Evolutionary conservation across 2,797 vertebrate species (phyloP).

Genomic region (Labroides dimidiatus): DNA sequence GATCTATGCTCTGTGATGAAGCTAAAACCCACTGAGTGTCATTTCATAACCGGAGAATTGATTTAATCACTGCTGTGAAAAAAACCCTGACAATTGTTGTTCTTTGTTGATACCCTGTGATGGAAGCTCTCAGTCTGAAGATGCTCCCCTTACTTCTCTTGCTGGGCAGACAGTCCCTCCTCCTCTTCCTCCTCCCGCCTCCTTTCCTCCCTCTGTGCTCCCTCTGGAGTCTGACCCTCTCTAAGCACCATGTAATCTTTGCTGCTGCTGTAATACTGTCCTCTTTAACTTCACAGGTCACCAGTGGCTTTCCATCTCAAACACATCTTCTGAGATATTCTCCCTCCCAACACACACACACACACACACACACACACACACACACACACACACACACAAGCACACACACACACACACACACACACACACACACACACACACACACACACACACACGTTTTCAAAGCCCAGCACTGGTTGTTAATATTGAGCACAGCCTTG

Average conservation of each 20-base stretch:
- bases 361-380: constrained; percentile 1
- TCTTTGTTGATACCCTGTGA: constrained; percentile 1
- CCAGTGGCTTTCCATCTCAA: constrained; percentile 66
- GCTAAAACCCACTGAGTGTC: neutral
- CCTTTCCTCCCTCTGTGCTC: constrained; percentile 17
- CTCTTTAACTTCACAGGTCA: constrained; percentile 63
- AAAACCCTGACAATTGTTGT: neutral
- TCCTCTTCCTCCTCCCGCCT: constrained; percentile 2
- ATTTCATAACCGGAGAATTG: too few species aligned
- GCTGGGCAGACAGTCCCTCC: constrained; percentile 4
- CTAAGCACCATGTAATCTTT: constrained; percentile 78
- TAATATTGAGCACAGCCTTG: constrained; percentile 58
- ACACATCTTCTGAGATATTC: constrained; percentile 60
- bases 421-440: constrained; percentile 12
- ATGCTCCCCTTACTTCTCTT: constrained; percentile 28
- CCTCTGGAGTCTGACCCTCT: constrained; percentile 52
- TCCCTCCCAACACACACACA: neutral
- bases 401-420: constrained; percentile 10
- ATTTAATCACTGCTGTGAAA: neutral
- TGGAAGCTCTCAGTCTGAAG: constrained; percentile 31
- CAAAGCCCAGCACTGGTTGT: constrained; percentile 41
- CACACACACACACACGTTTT: constrained; percentile 7
- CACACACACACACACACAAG: constrained; percentile 15
- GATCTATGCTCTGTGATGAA: neutral
- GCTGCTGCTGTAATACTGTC: constrained; percentile 63